Evolutionary conservation across 2,888 invertebrate species (phyloP).

Genomic region (Andrena flavipes): DNA sequence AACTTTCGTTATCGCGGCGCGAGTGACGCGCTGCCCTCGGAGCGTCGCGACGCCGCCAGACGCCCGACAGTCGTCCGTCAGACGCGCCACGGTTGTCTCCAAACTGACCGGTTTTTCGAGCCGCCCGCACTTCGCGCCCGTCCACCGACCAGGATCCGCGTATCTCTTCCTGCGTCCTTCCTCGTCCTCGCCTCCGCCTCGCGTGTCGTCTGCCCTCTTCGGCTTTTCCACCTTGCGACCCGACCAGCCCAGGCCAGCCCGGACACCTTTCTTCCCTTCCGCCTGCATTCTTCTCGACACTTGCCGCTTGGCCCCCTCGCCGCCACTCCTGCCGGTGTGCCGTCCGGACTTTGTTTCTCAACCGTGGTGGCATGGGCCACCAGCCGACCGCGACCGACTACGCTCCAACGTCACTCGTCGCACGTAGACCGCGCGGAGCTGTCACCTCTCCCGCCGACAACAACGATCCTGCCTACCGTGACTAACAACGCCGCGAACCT

Average conservation of each 20-base stretch:
- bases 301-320: constrained; percentile 30
- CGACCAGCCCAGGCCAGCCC: background rate
- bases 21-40: constrained; percentile 73
- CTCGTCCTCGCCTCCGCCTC: background rate
- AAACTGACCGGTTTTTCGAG: constrained; percentile 44
- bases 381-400: constrained; percentile 43
- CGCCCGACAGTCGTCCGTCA: constrained; percentile 80
- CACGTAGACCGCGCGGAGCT: constrained; percentile 69
- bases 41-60: constrained; percentile 74
- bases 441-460: constrained; percentile 55
- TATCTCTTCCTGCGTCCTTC: constrained; percentile 4
- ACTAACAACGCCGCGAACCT: constrained; percentile 10
- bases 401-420: constrained; percentile 71
- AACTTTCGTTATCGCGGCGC: constrained; percentile 72
- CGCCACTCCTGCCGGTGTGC: constrained; percentile 42
- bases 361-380: constrained; percentile 34
- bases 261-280: constrained; percentile 36
- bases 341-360: constrained; percentile 40
- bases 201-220: constrained; percentile 12
- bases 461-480: constrained; percentile 24
- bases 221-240: constrained; percentile 22
- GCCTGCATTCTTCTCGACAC: constrained; percentile 46
- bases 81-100: constrained; percentile 78
- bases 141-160: constrained; percentile 80
- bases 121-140: constrained; percentile 48